Evolutionary conservation across 2,888 invertebrate genomes (phyloP).

Genomic region (Ametastegia equiseti): DNA sequence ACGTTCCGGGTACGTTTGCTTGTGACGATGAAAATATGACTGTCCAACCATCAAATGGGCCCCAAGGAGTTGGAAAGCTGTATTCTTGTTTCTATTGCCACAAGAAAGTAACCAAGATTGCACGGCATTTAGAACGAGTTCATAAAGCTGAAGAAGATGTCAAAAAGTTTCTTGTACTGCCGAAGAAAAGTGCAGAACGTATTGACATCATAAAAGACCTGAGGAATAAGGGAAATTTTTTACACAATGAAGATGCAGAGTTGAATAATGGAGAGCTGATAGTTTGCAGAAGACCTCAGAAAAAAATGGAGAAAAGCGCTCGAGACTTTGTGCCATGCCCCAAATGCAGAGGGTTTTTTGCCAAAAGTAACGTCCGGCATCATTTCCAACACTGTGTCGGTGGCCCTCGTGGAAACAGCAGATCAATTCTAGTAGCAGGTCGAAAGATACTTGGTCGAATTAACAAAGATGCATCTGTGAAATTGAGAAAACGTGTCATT

Average conservation of each 20-base stretch:
- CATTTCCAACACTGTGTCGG: background rate
- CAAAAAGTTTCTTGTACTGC: background rate
- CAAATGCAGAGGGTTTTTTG: background rate
- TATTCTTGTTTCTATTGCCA: conserved; percentile 30
- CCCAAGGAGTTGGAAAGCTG: conserved; percentile 12
- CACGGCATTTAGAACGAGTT: conserved; percentile 3
- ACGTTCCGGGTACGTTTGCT: conserved; percentile 31
- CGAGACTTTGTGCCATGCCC: background rate
- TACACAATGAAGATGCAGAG: background rate
- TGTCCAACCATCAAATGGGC: conserved; percentile 11
- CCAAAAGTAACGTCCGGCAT: background rate
- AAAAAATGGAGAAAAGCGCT: background rate
- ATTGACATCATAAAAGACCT: background rate
- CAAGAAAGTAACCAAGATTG: background rate
- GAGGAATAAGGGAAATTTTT: conserved; percentile 28
- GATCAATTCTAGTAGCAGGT: conserved; percentile 17
- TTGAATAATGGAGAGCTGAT: conserved; percentile 17
- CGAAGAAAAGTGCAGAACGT: conserved; percentile 17
- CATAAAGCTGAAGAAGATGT: conserved; percentile 29
- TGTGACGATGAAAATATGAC: conserved; percentile 9
- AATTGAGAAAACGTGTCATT: conserved; percentile 44
- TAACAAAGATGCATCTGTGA: background rate
- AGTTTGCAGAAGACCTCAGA: conserved; percentile 20
- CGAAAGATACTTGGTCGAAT: background rate
- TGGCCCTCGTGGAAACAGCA: background rate